Evolutionary conservation across 2,113 vertebrate species (phyloP), one percentile per base, ranked within the genome.

Genomic region (Puntigrus tetrazona): DNA sequence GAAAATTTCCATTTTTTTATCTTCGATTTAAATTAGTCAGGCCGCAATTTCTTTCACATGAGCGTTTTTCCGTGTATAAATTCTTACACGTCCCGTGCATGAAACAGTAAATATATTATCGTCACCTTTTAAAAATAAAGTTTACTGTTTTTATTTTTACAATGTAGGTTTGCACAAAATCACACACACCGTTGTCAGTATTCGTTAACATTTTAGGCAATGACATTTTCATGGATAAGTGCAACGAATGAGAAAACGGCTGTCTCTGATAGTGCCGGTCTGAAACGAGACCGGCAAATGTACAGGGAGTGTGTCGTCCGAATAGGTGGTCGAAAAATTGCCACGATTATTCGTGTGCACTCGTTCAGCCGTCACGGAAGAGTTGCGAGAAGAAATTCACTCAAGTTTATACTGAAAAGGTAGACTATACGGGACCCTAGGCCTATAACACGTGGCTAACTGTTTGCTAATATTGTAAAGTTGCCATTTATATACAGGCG

Each of bases 401-500:
- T 65, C 25, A 80, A 14, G 78, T 65, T 47, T 47, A 80, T 80
- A 80, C 78, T 80, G 78, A 80, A 65, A 80, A 27, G 25, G 78
- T 47, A 74, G n/a, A 78, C 34, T 59, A 45, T 45, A 47, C 78
- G 16, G 29, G 50, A 80, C 36, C 36, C 4, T 80, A 86, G 29
- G 72, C 75, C 52, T 52, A 85, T 67, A 69, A 63, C 55, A 83
- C 65, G 55, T 43, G 43, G 22, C 22, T 65, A 67, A 83, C 29
- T 29, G 27, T 61, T 36, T 82, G 41, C 63, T 77, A 84, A 50
- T 63, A 38, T 41, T 22, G 83, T 79, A 27, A 85, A 69, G 75
- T 76, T 74, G 74, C 29, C 65, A 75, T 85, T 85, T 61, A 67
- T 57, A 36, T 86, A 84, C 75, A 77, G n/a, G 29, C 41, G 61